Evolutionary conservation across 2,797 vertebrate genomes (phyloP).

Genomic region (Eospalax fontanierii): DNA sequence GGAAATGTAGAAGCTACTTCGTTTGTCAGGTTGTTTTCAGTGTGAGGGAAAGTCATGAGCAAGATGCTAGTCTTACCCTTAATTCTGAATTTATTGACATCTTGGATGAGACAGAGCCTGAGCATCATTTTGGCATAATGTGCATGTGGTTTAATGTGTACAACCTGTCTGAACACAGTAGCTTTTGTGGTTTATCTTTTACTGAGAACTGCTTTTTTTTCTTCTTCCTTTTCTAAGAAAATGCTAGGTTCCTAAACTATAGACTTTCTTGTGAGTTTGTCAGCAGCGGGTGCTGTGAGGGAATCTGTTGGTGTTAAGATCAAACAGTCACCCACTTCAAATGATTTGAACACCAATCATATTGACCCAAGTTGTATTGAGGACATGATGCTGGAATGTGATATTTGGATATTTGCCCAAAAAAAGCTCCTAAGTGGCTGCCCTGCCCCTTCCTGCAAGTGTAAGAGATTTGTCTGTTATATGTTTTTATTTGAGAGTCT

Average conservation of each 20-base stretch:
- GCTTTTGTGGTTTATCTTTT: conserved; percentile 91
- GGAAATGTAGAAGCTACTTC: neutral
- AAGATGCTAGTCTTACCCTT: neutral
- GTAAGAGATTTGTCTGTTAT: conserved; percentile 86
- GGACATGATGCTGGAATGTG: conserved; percentile 81
- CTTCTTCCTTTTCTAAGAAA: conserved; percentile 90
- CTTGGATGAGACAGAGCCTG: conserved; percentile 76
- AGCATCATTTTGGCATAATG: conserved; percentile 80
- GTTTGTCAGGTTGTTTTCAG: neutral
- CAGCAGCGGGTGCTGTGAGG: conserved; percentile 85
- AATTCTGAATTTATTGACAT: conserved; percentile 65
- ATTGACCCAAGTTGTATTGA: conserved; percentile 85
- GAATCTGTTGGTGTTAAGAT: conserved; percentile 81
- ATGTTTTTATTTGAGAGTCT: conserved; percentile 85
- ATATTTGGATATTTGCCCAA: conserved; percentile 88
- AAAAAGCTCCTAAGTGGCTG: conserved; percentile 84
- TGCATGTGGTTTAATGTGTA: conserved; percentile 88
- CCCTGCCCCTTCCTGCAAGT: conserved; percentile 79
- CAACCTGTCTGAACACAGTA: conserved; percentile 79
- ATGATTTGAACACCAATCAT: conserved; percentile 85
- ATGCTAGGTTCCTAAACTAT: conserved; percentile 89
- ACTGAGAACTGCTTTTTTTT: conserved; percentile 89
- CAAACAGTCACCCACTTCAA: conserved; percentile 85
- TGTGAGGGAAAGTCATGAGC: neutral
- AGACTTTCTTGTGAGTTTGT: conserved; percentile 84